Percentiles rank a stretch among this genome's conserved stretches.
Evolutionary conservation across 2,888 invertebrate species (phyloP).

Genomic region (Fragum whitleyi): DNA sequence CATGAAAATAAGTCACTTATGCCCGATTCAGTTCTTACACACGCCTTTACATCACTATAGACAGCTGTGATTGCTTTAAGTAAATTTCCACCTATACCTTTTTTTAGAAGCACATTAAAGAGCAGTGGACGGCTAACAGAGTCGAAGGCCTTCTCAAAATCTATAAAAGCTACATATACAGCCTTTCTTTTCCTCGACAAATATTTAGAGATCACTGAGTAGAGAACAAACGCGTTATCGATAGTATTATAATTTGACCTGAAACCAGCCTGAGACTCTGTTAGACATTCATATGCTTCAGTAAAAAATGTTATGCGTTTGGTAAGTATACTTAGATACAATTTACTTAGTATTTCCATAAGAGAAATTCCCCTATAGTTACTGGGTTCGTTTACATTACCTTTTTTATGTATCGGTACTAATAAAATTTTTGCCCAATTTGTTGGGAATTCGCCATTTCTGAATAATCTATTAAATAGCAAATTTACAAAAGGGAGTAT

Average conservation of each 20-base stretch:
- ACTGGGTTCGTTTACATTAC: neutral
- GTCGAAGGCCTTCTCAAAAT: constrained; percentile 37
- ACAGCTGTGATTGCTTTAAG: constrained; percentile 8
- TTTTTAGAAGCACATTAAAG: constrained; percentile 2
- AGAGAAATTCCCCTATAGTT: constrained; percentile 40
- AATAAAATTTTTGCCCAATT: constrained; percentile 13
- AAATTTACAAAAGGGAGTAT: neutral
- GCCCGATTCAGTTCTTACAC: too few relatives aligned
- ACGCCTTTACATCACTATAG: constrained; percentile 31
- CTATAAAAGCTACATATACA: neutral
- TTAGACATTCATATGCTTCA: neutral
- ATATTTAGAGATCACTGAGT: neutral
- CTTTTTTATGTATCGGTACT: constrained; percentile 35
- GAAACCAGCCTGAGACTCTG: neutral
- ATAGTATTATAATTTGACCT: neutral
- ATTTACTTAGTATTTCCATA: neutral
- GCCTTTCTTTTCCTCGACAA: neutral
- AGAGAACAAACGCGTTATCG: neutral
- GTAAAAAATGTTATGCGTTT: neutral
- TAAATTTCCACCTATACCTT: constrained; percentile 23
- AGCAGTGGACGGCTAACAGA: constrained; percentile 11
- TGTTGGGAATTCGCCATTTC: constrained; percentile 22
- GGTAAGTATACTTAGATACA: neutral
- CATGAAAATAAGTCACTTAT: constrained; percentile 35
- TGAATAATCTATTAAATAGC: constrained; percentile 27